These are phyloP conservation scores for Antitype chi DNA, from an alignment of 2,888 invertebrate genomes.

Conservation along the genomic window DNA sequence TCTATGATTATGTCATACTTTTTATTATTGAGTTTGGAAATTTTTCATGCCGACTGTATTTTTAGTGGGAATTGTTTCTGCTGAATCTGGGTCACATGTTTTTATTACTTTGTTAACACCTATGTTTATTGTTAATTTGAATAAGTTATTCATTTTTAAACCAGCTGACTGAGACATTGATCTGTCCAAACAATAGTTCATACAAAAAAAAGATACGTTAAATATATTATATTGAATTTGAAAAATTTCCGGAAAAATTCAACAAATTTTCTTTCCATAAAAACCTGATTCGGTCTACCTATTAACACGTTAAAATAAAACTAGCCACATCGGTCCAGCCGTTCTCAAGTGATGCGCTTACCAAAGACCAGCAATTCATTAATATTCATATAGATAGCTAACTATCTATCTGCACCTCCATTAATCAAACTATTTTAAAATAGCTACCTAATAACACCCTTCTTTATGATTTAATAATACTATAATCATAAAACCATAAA, in stretches of 20 bases:
- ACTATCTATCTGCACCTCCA: not conserved
- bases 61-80: slow-evolving; percentile 34
- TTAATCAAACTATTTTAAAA: not conserved
- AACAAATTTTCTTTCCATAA: not conserved
- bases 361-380: not conserved
- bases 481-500: slow-evolving; percentile 52
- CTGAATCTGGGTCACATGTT: slow-evolving; percentile 21
- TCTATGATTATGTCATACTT: slow-evolving; percentile 82
- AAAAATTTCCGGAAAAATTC: not conserved
- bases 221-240: not conserved
- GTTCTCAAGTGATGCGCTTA: not conserved
- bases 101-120: not conserved
- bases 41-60: slow-evolving; percentile 52
- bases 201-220: not conserved
- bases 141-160: not conserved
- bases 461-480: slow-evolving; percentile 24
- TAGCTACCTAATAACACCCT: not conserved
- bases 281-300: no score
- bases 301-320: not conserved
- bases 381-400: not conserved
- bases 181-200: not conserved
- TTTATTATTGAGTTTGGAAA: slow-evolving; percentile 65
- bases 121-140: not conserved
- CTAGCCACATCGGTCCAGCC: no score
- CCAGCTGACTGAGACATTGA: not conserved